Evolutionary conservation across 2,888 invertebrate genomes (phyloP).

Genomic region (Keiferia lycopersicella): DNA sequence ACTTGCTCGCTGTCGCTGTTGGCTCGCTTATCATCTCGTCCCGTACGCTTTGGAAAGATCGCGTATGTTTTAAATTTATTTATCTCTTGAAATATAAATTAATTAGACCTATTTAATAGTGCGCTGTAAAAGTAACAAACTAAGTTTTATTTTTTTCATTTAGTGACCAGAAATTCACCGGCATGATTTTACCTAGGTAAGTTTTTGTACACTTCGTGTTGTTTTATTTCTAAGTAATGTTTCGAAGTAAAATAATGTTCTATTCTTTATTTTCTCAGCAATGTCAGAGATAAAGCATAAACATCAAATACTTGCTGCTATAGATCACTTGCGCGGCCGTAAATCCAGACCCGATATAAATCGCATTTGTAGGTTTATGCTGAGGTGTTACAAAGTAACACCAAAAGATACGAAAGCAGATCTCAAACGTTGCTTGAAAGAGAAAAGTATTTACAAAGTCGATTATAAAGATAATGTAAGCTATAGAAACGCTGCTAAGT

Average conservation of each 20-base stretch:
- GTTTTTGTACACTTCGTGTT: conserved; percentile 31
- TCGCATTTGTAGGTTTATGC: conserved; percentile 90
- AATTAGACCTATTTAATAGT: neutral
- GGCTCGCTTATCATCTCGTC: neutral
- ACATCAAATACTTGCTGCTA: conserved; percentile 90
- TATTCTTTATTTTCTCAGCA: conserved; percentile 55
- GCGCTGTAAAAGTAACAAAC: neutral
- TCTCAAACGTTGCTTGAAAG: conserved; percentile 87
- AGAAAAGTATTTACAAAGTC: conserved; percentile 89
- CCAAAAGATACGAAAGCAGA: conserved; percentile 86
- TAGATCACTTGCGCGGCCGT: conserved; percentile 90
- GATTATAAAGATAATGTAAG: conserved; percentile 93
- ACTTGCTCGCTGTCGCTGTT: no score
- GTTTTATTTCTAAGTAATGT: conserved; percentile 20
- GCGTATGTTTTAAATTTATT: neutral
- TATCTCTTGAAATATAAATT: neutral
- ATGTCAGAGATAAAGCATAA: conserved; percentile 85
- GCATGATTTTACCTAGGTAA: conserved; percentile 73
- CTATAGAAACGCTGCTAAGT: conserved; percentile 91
- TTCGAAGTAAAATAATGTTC: neutral
- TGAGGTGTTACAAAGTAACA: conserved; percentile 87
- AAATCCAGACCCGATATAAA: conserved; percentile 93
- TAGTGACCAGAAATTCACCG: conserved; percentile 58
- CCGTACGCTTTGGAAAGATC: neutral
- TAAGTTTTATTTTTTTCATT: neutral